Evolutionary conservation across 2,797 vertebrate genomes (phyloP).

Genomic region (Galagoides demidoff): DNA sequence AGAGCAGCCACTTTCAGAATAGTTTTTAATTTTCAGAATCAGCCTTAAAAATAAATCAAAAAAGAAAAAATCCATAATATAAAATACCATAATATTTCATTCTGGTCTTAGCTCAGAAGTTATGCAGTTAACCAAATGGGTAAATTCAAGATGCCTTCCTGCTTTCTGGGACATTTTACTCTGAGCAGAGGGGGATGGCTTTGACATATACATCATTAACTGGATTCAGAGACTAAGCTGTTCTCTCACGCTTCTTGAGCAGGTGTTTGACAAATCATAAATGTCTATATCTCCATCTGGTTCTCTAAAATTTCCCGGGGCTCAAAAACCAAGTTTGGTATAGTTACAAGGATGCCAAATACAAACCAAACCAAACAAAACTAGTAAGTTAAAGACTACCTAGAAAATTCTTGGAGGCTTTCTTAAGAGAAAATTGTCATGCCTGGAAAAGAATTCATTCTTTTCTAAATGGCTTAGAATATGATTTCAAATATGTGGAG

Average conservation of each 20-base stretch:
- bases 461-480: background rate
- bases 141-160: background rate
- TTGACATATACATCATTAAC: rapidly evolving
- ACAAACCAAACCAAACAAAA: background rate
- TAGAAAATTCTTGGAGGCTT: background rate
- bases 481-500: background rate
- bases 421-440: background rate
- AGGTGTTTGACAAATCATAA: background rate
- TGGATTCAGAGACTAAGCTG: background rate
- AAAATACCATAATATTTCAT: background rate
- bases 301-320: background rate
- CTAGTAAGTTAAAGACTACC: background rate
- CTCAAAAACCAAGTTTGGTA: background rate
- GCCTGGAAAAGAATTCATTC: background rate
- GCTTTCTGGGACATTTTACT: background rate
- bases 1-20: background rate
- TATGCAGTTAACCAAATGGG: background rate
- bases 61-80: background rate
- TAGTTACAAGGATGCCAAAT: background rate
- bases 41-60: background rate
- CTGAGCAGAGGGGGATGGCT: background rate
- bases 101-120: background rate
- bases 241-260: background rate
- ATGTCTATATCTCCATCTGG: background rate
- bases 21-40: background rate